Evolutionary conservation across 2,797 vertebrate species (phyloP), one percentile per base, ranked within the genome.

Genomic region (Rhinichthys osculus): DNA sequence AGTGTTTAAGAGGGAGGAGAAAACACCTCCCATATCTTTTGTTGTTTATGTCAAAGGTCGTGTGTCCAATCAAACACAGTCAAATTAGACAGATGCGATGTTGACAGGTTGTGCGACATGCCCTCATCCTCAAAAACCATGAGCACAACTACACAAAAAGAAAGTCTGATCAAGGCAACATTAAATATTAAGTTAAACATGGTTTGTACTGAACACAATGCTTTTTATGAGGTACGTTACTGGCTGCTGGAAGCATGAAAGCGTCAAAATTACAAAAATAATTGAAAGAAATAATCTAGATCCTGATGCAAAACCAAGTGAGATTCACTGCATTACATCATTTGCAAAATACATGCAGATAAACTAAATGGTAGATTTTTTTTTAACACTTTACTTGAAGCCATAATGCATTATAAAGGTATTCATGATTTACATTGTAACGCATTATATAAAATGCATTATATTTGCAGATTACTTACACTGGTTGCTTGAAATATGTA

Each of bases 11-110:
- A 2, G 13, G 64, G 79, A 74, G 44, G 44, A 69, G 44, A 81
- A 77, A 69, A 52, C 44, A 1, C 44, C 33, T 67, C 4, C 64
- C 44, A 3, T 70, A 40, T 70, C 79, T 81, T 50, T 21, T 67
- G 30, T 21, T 64, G 21, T 23, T 52, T 2, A 70, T 67, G 64
- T 70, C 79, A 81, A 81, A 70, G 66, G 79, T 81, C 62, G 30
- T 47, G 42, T 47, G 62, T 67, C 42, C 42, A 67, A 44, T 66
- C 27, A 13, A 66, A 47, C 62, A 50, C n/a, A 16, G 62, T 77
- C 2, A 33, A 14, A 47, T 23, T 11, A 44, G n/a, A 62, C 54
- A 30, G 16, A 62, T 54, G 21, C 21, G 1, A 38, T 33, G 40
- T 3, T 14, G 54, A 59, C 21, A 59, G 76, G 54, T 42, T 62